Evolutionary conservation across 2,888 invertebrate genomes (phyloP), one percentile per base, ranked within the genome.

Genomic region (Bembecia ichneumoniformis): DNA sequence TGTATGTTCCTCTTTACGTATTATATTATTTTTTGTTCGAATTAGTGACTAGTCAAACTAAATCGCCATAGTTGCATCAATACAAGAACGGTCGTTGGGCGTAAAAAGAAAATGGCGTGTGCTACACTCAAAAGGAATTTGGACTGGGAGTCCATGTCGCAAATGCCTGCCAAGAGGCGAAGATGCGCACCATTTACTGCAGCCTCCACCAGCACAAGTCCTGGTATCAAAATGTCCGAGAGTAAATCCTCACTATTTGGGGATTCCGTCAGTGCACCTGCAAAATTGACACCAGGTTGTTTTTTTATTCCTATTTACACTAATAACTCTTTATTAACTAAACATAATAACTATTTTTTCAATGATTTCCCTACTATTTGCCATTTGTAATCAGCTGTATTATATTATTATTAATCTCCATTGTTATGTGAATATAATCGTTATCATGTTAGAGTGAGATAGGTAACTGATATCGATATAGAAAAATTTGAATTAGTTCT

Each of bases 101-200:
- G 89, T 89, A 87, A 80, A 84, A 90, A 83, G 82, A 91, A 91
- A 90, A 98, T 98, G 98, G 98, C 98, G 90, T 98, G 98, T 91
- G 97, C 97, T 88, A 98, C 98, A 72, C 90, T 98, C 62, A 98
- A 98, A 90, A 92, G 98, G 82, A 93, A 94, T 77, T 90, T 96
- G 74, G 98, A 98, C 82, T 97, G 97, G 92, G 98, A 98, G 88
- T 94, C 96, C 59, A 92, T 96, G 82, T 93, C 94, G 75, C 94
- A 94, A 72, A 89, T 95, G 69, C 95, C 96, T 52, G 92, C 93
- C 34, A 97, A 97, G 86, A 90, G 97, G 74, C 91, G 97, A 82
- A 92, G 97, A 88, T 97, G 96, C 87, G 92, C 93, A 70, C 96
- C 96, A 52, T 94, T 96, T 88, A 94, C 95, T 68, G 90, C 91